A percentile compares a stretch with the other conserved stretches of the same genome.
phyloP scores from a whole-genome alignment of 2,888 invertebrate genomes.

The Sminthurides aquaticus region DNA sequence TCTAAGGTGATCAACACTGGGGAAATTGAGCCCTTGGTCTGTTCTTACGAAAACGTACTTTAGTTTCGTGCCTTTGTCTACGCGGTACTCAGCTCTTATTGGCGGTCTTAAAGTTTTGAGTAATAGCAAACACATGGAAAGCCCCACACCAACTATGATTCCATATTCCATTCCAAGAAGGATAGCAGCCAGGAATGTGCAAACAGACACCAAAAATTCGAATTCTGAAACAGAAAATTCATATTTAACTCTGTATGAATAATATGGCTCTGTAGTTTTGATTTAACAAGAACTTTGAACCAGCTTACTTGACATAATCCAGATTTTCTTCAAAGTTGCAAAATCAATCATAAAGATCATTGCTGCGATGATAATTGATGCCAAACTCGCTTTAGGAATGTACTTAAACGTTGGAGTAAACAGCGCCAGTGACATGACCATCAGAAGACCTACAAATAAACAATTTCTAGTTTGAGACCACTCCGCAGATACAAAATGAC shows the following conservation, averaged over 20 bases:
- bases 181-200: conserved; percentile 62
- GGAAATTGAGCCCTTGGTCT: conserved; percentile 32
- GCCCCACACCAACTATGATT: conserved; percentile 57
- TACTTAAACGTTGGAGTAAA: conserved; percentile 82
- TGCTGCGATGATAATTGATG: conserved; percentile 79
- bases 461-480: too few relatives aligned
- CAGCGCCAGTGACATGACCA: conserved; percentile 72
- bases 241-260: neutral
- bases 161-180: conserved; percentile 63
- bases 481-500: too few relatives aligned
- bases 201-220: conserved; percentile 59
- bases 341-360: conserved; percentile 90
- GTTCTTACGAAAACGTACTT: conserved; percentile 31
- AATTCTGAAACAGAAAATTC: conserved; percentile 52
- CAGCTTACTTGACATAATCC: conserved; percentile 35
- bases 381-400: conserved; percentile 80
- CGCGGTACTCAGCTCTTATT: conserved; percentile 51
- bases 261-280: too few relatives aligned
- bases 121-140: conserved; percentile 58
- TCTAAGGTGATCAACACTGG: conserved; percentile 35
- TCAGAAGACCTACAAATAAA: conserved; percentile 57
- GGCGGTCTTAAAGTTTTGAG: conserved; percentile 60
- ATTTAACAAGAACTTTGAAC: neutral
- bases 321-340: conserved; percentile 28
- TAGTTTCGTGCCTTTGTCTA: conserved; percentile 12